phyloP scores from a whole-genome alignment of 2,113 vertebrate species.

The Phyllopteryx taeniolatus region DNA sequence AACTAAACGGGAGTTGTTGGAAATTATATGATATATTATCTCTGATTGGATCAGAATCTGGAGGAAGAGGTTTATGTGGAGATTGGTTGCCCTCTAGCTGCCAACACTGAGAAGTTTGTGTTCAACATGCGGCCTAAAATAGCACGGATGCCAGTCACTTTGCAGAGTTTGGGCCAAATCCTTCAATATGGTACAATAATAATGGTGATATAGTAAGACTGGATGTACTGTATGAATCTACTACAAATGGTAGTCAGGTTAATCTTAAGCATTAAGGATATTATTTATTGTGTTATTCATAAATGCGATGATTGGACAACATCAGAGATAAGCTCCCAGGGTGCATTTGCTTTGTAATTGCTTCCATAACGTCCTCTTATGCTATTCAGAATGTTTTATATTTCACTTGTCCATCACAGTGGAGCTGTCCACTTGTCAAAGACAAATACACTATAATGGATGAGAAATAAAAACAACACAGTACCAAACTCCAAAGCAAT shows the following conservation, averaged over 20 bases:
- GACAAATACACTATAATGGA: constrained; percentile 6
- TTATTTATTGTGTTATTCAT: constrained; percentile 6
- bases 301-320: constrained; percentile 15
- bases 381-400: background rate
- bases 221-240: background rate
- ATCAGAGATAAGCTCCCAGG: constrained; percentile 7
- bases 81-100: constrained; percentile 81
- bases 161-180: constrained; percentile 9
- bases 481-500: background rate
- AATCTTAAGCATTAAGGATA: background rate
- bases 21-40: constrained; percentile 46
- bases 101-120: constrained; percentile 52
- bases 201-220: background rate
- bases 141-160: constrained; percentile 16
- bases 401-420: constrained; percentile 17
- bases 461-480: background rate
- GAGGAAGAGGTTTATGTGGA: constrained; percentile 52
- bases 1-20: constrained; percentile 42
- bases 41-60: constrained; percentile 38
- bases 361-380: background rate
- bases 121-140: constrained; percentile 40
- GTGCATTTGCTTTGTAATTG: constrained; percentile 16
- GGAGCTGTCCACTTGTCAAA: constrained; percentile 25
- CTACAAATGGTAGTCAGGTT: background rate
- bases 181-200: constrained; percentile 7